Evolutionary conservation across 2,888 invertebrate genomes (phyloP), one percentile per base, ranked within the genome.

Genomic region (Crossocerus cetratus): DNA sequence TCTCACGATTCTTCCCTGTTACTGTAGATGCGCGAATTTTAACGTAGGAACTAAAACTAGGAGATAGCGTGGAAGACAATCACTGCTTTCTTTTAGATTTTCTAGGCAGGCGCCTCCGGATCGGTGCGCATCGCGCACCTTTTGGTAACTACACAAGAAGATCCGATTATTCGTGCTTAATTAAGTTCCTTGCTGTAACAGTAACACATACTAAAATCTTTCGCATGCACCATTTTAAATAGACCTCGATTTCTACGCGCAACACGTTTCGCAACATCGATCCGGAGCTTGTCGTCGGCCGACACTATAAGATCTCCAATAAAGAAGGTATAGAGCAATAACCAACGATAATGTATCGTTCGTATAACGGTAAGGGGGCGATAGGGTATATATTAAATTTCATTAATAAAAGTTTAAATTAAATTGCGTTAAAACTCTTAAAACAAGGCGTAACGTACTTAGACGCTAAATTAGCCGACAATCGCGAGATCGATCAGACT

Each of bases 251-350:
- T 49, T 49, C 14, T 49, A 58, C 43, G 69, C 75, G 88, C 86
- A 89, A 89, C 86, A 87, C 86, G n/a, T 81, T 76, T 86, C 80
- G 84, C 86, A 84, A 87, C 86, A 66, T 16, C 72, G 55, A 45
- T 20, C 49, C 54, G 54, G 44, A 22, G 55, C 32, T 63, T 42
- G 16, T 16, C 16, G 49, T 49, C 16, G 4, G 16, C 49, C 49
- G 49, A 49, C 49, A 49, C 13, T 49, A 14, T 49, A 49, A 49
- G 49, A 49, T 1, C 49, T 49, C 13, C 49, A 49, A 59, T 32
- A 62, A n/a, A 56, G 58, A 66, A 42, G 63, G 8, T 54, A 32
- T 53, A 59, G 8, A 56, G 45, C 32, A 55, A 60, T 5, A 49
- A 59, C 42, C 42, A 60, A 75, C 67, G 61, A 61, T 62, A 59